A percentile compares a stretch with the other conserved stretches of the same genome.
These are phyloP conservation scores for Siderastrea radians DNA, from an alignment of 92 coral and sea anemone species.

Conservation along the genomic window DNA sequence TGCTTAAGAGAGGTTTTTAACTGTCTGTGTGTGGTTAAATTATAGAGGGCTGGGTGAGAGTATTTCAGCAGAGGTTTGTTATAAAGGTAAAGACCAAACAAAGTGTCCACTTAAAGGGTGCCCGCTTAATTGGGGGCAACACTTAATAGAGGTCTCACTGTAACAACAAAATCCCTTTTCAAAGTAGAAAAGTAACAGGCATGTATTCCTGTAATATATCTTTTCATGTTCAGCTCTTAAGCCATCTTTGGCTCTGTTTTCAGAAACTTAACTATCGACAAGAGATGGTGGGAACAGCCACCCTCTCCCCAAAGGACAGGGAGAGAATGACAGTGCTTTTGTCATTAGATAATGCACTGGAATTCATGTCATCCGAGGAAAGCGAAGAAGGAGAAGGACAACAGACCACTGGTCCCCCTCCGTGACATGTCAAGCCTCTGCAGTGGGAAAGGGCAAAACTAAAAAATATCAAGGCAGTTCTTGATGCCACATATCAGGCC, in stretches of 20 bases:
- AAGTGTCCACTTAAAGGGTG: too few species aligned
- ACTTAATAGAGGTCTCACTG: too few species aligned
- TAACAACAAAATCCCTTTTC: too few species aligned
- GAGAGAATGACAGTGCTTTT: not conserved
- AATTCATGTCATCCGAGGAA: not conserved
- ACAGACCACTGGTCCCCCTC: not conserved
- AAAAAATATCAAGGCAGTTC: not conserved
- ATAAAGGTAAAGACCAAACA: too few species aligned
- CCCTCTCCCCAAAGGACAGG: not conserved
- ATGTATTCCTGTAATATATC: too few species aligned
- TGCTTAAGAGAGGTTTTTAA: too few species aligned
- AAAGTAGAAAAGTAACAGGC: too few species aligned
- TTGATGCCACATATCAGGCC: slow-evolving; percentile 1
- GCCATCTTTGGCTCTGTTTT: not conserved
- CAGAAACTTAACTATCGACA: not conserved
- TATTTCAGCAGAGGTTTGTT: too few species aligned
- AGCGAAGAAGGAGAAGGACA: not conserved
- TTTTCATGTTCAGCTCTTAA: too few species aligned
- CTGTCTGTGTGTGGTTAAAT: too few species aligned
- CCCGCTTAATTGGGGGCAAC: too few species aligned
- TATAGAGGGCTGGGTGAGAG: too few species aligned
- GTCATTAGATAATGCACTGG: not conserved
- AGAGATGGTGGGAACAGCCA: not conserved
- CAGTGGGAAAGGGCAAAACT: not conserved
- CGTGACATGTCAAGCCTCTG: not conserved